Percentiles rank a stretch among this genome's conserved stretches.
Conservation (phyloP, 2,797 vertebrate species). For the Scomberomorus guttatus region DNA sequence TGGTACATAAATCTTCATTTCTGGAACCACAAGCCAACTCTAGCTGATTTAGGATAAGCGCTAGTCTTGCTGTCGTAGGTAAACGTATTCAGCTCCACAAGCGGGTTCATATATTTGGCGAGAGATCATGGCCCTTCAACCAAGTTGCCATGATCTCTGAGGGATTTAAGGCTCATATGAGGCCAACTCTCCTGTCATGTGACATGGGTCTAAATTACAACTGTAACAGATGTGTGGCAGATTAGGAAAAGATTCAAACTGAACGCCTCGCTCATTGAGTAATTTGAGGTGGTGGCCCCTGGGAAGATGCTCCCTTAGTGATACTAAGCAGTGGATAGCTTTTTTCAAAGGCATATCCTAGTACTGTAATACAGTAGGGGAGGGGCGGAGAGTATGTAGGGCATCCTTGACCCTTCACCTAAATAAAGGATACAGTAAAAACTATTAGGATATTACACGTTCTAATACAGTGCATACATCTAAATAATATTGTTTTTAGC, state of each 20-base stretch:
- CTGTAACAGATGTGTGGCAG: slow-evolving; percentile 72
- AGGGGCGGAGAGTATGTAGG: not conserved
- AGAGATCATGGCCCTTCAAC: slow-evolving; percentile 23
- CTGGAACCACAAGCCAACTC: not conserved
- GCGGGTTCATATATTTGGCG: slow-evolving; percentile 13
- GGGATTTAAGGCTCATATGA: slow-evolving; percentile 56
- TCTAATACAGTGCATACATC: not conserved
- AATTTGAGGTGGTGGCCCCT: slow-evolving; percentile 33
- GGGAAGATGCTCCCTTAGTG: slow-evolving; percentile 61
- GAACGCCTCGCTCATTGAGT: slow-evolving; percentile 53
- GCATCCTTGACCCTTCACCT: slow-evolving; percentile 49
- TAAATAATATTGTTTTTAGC: not conserved
- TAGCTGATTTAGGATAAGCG: not conserved
- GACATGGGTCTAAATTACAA: slow-evolving; percentile 70
- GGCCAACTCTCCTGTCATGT: slow-evolving; percentile 55
- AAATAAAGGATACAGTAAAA: slow-evolving; percentile 24
- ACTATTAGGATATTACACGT: slow-evolving; percentile 6
- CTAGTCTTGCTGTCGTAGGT: not conserved
- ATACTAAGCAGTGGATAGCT: slow-evolving; percentile 29
- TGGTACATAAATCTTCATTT: not conserved
- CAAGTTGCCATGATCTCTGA: slow-evolving; percentile 38
- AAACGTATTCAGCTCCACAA: not conserved
- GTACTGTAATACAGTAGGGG: slow-evolving; percentile 18
- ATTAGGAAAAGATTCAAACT: slow-evolving; percentile 68
- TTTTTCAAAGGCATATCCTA: slow-evolving; percentile 44